Percentiles rank a stretch among this genome's conserved stretches.
phyloP scores from a whole-genome alignment of 92 coral and sea anemone genomes.

The Desmophyllum pertusum region DNA sequence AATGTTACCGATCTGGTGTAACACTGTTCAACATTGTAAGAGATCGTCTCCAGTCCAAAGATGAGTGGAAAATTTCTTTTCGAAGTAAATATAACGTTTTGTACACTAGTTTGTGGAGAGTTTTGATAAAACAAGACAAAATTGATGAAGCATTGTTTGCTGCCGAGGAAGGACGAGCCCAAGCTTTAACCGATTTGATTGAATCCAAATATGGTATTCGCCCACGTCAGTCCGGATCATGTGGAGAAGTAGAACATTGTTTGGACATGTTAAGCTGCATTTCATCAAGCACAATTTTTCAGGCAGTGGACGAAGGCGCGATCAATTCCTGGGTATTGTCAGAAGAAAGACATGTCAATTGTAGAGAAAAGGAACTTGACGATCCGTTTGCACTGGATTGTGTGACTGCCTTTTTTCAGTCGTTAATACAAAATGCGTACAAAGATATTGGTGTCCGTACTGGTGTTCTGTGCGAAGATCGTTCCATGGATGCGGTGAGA shows the following conservation, averaged over 20 bases:
- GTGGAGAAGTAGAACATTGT: not conserved
- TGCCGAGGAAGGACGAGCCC: constrained; percentile 11
- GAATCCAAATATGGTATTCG: not conserved
- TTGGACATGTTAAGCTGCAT: not conserved
- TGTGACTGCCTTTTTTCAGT: no score
- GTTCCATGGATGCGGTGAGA: not conserved
- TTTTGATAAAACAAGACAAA: not conserved
- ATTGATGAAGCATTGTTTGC: not conserved
- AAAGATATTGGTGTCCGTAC: not conserved
- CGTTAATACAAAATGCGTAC: not conserved
- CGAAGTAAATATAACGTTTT: not conserved
- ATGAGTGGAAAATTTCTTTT: not conserved
- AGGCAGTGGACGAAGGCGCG: not conserved
- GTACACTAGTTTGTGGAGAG: not conserved
- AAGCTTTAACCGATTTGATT: not conserved
- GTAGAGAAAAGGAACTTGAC: not conserved
- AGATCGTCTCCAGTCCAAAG: not conserved
- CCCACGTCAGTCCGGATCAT: not conserved
- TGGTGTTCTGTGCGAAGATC: not conserved
- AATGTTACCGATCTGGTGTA: not conserved
- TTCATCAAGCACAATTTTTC: not conserved
- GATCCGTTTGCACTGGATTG: not conserved
- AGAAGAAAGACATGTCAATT: not conserved
- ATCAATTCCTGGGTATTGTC: not conserved
- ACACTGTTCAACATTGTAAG: not conserved